Evolutionary conservation across 2,888 invertebrate species (phyloP).

Genomic region (Erebia epiphron): DNA sequence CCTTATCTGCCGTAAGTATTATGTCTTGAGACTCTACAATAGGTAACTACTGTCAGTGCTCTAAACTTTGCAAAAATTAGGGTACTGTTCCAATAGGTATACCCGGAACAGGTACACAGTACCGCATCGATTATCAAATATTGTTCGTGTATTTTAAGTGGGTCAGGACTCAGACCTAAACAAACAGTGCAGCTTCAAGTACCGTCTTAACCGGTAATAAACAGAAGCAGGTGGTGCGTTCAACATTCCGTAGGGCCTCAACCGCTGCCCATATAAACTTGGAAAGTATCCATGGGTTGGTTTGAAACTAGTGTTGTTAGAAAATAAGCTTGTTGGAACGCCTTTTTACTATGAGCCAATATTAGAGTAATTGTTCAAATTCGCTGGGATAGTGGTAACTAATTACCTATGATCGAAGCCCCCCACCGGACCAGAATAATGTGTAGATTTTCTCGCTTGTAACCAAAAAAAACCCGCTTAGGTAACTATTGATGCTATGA

Average conservation of each 20-base stretch:
- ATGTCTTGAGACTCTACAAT: no score
- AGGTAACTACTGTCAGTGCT: background rate
- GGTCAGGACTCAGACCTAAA: slow-evolving; percentile 65
- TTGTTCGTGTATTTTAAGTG: slow-evolving; percentile 66
- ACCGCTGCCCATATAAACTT: slow-evolving; percentile 66
- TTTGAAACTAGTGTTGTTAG: slow-evolving; percentile 7
- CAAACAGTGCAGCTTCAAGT: slow-evolving; percentile 63
- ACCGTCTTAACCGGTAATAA: slow-evolving; percentile 67
- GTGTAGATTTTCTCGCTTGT: no score
- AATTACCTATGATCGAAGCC: no score
- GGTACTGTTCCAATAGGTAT: slow-evolving; percentile 21
- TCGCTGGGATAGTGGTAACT: no score
- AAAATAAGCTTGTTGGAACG: background rate
- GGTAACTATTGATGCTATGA: no score
- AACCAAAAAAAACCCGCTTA: no score
- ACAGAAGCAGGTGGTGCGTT: slow-evolving; percentile 70
- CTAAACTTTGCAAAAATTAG: background rate
- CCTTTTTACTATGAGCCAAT: background rate
- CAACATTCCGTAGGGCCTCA: slow-evolving; percentile 44
- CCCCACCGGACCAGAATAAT: no score
- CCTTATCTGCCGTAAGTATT: no score
- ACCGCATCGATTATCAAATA: slow-evolving; percentile 51
- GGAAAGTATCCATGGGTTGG: slow-evolving; percentile 73
- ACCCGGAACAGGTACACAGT: background rate
- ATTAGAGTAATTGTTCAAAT: background rate